These are phyloP conservation scores for Aphidius colemani DNA, from an alignment of 2,888 invertebrate genomes.

Conservation along the genomic window DNA sequence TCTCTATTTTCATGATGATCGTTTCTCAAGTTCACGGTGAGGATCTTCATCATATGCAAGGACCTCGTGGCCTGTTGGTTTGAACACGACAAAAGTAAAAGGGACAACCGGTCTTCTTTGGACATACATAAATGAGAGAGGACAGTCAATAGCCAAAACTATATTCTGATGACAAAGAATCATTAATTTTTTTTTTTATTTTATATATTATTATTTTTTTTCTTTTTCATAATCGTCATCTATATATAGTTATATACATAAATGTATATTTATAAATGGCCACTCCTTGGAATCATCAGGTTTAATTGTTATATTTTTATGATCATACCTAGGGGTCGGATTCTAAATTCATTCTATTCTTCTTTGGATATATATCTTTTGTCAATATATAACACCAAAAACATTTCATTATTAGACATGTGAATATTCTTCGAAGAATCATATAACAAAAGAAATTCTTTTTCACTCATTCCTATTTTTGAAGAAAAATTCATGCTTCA, in stretches of 20 bases:
- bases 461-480: slow-evolving; percentile 8
- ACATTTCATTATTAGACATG: slow-evolving; percentile 11
- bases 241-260: slow-evolving; percentile 3
- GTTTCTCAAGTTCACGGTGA: slow-evolving; percentile 40
- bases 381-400: slow-evolving; percentile 8
- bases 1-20: slow-evolving; percentile 36
- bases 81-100: slow-evolving; percentile 46
- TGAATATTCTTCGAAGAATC: slow-evolving; percentile 18
- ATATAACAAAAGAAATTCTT: slow-evolving; percentile 14
- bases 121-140: slow-evolving; percentile 31
- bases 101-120: slow-evolving; percentile 51
- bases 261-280: slow-evolving; percentile 7
- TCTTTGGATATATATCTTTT: slow-evolving; percentile 5
- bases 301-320: slow-evolving; percentile 24
- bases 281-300: slow-evolving; percentile 17
- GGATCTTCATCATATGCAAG: slow-evolving; percentile 28
- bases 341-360: slow-evolving; percentile 13
- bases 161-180: slow-evolving; percentile 35
- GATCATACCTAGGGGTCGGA: slow-evolving; percentile 7
- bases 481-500: slow-evolving; percentile 14
- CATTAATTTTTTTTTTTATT: slow-evolving; percentile 38
- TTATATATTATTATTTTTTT: background rate
- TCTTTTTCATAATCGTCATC: slow-evolving; percentile 21
- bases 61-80: too few relatives aligned
- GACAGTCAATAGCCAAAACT: slow-evolving; percentile 23